Conservation (phyloP, 2,797 vertebrate species). For the Glyptemys insculpta region DNA sequence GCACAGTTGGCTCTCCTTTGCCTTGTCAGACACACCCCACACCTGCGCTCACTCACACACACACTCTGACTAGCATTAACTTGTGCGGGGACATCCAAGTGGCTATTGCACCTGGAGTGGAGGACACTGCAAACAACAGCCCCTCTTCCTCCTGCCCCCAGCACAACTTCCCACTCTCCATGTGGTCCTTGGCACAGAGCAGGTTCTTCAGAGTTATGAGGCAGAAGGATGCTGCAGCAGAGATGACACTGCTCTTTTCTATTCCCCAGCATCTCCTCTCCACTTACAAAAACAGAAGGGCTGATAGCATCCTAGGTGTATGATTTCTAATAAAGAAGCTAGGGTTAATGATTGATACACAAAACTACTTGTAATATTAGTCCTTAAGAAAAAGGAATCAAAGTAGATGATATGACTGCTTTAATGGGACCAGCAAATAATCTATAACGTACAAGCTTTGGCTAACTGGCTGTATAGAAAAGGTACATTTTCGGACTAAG, state of each 20-base stretch:
- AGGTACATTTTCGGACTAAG: neutral
- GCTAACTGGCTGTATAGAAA: neutral
- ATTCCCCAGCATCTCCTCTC: neutral
- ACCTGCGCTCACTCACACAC: no score
- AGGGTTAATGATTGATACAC: neutral
- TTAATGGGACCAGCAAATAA: neutral
- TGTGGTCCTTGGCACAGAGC: neutral
- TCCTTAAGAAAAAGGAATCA: neutral
- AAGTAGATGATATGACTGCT: neutral
- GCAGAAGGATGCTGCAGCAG: neutral
- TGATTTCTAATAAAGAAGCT: neutral
- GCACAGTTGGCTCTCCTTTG: neutral
- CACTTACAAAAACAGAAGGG: neutral
- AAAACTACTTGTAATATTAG: neutral
- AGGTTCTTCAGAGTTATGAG: neutral
- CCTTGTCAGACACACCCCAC: neutral
- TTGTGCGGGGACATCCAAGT: neutral
- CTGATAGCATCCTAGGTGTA: neutral
- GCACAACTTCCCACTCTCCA: neutral
- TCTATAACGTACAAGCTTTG: neutral
- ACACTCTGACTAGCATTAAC: no score
- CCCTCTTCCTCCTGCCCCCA: neutral
- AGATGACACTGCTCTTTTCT: neutral
- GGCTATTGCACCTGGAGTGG: neutral
- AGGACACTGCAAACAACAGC: neutral